These are phyloP conservation scores for Micrasema minimum DNA, from an alignment of 1,140 invertebrate genomes.

Conservation along the genomic window DNA sequence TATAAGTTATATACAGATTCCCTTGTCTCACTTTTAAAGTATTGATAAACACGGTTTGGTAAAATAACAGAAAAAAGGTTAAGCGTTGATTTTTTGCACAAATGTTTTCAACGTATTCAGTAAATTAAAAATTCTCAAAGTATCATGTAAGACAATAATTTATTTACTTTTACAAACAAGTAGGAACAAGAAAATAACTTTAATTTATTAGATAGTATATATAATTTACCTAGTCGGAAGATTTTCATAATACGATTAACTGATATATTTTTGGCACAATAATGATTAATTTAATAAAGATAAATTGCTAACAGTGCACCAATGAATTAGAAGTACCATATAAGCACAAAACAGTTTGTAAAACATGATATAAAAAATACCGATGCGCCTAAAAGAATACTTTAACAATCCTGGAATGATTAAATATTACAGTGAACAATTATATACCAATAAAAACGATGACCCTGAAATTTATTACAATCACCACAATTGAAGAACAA, in stretches of 20 bases:
- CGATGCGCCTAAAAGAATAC: background rate
- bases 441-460: too few species aligned
- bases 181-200: too few species aligned
- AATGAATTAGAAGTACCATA: constrained; percentile 15
- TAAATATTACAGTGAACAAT: constrained; percentile 3
- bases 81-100: too few species aligned
- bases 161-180: too few species aligned
- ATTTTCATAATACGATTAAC: constrained; percentile 3
- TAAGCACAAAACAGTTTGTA: background rate
- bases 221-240: constrained; percentile 12
- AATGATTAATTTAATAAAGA: constrained; percentile 19
- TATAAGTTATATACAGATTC: constrained; percentile 33
- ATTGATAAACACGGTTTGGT: constrained; percentile 32
- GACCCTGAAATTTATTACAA: too few species aligned
- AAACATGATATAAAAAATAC: constrained; percentile 4
- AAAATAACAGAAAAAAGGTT: too few species aligned
- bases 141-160: background rate
- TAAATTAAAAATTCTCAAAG: background rate
- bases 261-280: constrained; percentile 23
- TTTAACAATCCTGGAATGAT: background rate
- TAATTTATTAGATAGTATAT: background rate
- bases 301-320: constrained; percentile 26
- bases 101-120: background rate
- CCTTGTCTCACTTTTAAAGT: constrained; percentile 27
- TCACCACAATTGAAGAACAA: too few species aligned